A percentile compares a stretch with the other conserved stretches of the same genome.
Evolutionary conservation across 2,113 vertebrate genomes (phyloP).

Genomic region (Apteryx mantelli): DNA sequence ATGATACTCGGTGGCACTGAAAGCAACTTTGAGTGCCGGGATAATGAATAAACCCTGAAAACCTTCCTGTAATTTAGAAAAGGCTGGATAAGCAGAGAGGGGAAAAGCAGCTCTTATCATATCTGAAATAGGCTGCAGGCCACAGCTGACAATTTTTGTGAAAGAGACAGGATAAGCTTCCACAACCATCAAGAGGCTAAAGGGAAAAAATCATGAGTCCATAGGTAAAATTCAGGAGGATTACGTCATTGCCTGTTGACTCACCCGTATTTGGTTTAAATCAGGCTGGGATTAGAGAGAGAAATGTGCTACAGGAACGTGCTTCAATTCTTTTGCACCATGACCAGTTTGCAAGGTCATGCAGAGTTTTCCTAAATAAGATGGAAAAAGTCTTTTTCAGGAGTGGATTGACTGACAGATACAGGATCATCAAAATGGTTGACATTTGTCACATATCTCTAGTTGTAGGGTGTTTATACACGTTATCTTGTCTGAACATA

Average conservation of each 20-base stretch:
- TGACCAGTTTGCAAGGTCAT: not conserved
- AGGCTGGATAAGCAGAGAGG: not conserved
- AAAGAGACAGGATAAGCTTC: not conserved
- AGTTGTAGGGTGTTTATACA: not conserved
- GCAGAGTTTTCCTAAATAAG: not conserved
- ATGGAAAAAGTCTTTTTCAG: not conserved
- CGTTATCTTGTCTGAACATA: not conserved
- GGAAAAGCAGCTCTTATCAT: not conserved
- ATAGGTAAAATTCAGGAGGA: not conserved
- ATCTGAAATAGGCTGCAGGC: not conserved
- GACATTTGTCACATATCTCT: not conserved
- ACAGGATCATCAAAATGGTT: not conserved
- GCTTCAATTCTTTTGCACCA: not conserved
- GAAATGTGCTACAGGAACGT: not conserved
- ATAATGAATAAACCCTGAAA: not conserved
- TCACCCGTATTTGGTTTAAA: not conserved
- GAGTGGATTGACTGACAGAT: not conserved
- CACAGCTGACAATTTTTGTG: not conserved
- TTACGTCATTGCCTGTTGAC: not conserved
- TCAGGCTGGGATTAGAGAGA: not conserved
- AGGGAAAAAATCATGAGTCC: not conserved
- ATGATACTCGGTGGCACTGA: not conserved
- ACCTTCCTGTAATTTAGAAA: not conserved
- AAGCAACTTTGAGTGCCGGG: not conserved
- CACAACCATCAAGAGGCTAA: not conserved